phyloP scores from a whole-genome alignment of 2,888 invertebrate species.

The Congeria kusceri region DNA sequence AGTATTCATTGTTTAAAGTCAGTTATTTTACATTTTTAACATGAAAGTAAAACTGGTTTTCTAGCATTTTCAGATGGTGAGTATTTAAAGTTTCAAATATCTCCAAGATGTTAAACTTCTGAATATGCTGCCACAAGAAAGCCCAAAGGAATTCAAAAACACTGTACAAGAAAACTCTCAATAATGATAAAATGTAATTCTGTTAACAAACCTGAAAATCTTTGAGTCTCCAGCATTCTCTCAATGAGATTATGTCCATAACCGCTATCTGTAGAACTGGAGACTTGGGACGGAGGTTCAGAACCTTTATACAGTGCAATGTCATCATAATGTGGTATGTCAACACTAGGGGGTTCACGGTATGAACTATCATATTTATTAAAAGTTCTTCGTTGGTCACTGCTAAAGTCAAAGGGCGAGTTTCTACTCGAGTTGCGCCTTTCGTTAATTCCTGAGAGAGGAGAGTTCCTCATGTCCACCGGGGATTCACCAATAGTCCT shows the following conservation, averaged over 20 bases:
- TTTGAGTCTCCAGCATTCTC: conserved; percentile 50
- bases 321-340: conserved; percentile 78
- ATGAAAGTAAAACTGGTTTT: too few relatives aligned
- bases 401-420: conserved; percentile 57
- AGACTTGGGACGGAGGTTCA: conserved; percentile 83
- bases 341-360: conserved; percentile 62
- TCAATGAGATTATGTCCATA: conserved; percentile 80
- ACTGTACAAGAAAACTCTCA: too few relatives aligned
- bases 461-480: conserved; percentile 64
- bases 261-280: conserved; percentile 84
- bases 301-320: conserved; percentile 78
- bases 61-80: too few relatives aligned
- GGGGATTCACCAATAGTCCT: conserved; percentile 56
- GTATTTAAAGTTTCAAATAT: too few relatives aligned
- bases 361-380: conserved; percentile 54
- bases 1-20: too few relatives aligned
- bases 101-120: too few relatives aligned
- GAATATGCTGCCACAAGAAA: too few relatives aligned
- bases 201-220: conserved; percentile 52
- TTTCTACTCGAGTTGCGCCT: conserved; percentile 39
- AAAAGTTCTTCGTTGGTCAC: conserved; percentile 47
- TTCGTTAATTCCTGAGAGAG: conserved; percentile 46
- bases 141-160: neutral
- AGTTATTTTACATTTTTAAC: too few relatives aligned
- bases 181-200: too few relatives aligned